A percentile compares a stretch with the other conserved stretches of the same genome.
Conservation (phyloP, 2,888 invertebrate genomes). For the Parnassius apollo region DNA sequence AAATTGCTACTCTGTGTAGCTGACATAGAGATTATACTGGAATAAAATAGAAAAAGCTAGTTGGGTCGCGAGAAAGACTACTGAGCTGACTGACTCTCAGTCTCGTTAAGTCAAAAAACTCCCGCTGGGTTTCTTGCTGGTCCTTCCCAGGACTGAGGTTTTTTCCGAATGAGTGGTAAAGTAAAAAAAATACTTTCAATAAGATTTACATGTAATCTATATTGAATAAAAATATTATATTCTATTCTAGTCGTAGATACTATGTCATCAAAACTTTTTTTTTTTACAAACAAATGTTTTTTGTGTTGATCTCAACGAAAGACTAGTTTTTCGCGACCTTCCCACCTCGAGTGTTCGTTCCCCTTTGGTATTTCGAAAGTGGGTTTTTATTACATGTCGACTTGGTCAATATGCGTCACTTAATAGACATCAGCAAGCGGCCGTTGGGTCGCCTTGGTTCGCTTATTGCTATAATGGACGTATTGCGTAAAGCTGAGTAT, state of each 20-base stretch:
- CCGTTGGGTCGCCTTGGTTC: conserved; percentile 28
- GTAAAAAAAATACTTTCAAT: too few species aligned
- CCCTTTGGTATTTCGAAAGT: conserved; percentile 44
- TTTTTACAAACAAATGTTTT: conserved; percentile 2
- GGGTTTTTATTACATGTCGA: conserved; percentile 10
- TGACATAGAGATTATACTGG: too few species aligned
- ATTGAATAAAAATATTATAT: too few species aligned
- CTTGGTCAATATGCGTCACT: conserved; percentile 29
- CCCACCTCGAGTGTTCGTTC: conserved; percentile 58
- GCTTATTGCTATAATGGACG: conserved; percentile 30
- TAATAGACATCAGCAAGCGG: conserved; percentile 30
- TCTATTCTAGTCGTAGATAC: background rate
- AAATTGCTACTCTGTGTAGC: too few species aligned
- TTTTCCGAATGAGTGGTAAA: too few species aligned
- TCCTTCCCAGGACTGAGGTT: too few species aligned
- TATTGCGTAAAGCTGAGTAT: conserved; percentile 29
- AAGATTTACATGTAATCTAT: too few species aligned
- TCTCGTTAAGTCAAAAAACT: too few species aligned
- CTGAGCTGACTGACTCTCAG: too few species aligned
- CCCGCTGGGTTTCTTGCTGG: too few species aligned
- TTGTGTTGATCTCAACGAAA: conserved; percentile 5
- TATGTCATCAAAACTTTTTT: background rate
- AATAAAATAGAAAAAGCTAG: too few species aligned
- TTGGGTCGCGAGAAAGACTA: too few species aligned
- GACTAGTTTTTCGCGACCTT: conserved; percentile 49